These are phyloP conservation scores for Gymnarchus niloticus DNA, from an alignment of 2,113 vertebrate genomes.

Conservation along the genomic window DNA sequence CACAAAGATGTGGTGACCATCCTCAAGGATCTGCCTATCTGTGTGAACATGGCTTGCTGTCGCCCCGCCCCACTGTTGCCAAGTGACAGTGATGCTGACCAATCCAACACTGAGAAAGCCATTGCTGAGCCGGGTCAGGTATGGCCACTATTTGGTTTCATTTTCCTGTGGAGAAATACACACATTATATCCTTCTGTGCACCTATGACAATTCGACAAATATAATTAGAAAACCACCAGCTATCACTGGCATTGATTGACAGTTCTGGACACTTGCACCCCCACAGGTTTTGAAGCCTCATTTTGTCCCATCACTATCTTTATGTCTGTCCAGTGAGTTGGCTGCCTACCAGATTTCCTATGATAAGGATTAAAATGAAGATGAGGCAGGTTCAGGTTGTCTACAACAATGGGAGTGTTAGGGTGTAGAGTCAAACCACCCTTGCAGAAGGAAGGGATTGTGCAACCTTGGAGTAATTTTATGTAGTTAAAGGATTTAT, in stretches of 20 bases:
- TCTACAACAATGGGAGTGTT: neutral
- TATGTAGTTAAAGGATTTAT: neutral
- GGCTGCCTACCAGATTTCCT: slow-evolving; percentile 31
- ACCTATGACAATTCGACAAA: neutral
- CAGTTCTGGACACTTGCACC: too few species aligned
- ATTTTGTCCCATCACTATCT: neutral
- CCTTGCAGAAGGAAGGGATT: neutral
- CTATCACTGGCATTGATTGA: neutral
- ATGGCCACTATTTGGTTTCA: neutral
- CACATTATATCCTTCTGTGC: neutral
- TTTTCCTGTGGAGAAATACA: neutral
- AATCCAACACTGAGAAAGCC: slow-evolving; percentile 47
- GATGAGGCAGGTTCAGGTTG: slow-evolving; percentile 20
- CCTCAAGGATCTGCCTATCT: slow-evolving; percentile 85
- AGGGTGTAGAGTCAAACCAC: neutral
- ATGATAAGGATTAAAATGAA: slow-evolving; percentile 34
- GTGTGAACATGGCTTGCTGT: slow-evolving; percentile 84
- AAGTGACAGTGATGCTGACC: slow-evolving; percentile 51
- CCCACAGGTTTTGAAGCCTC: too few species aligned
- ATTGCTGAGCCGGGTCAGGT: slow-evolving; percentile 43
- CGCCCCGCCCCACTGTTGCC: slow-evolving; percentile 61
- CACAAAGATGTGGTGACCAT: slow-evolving; percentile 89
- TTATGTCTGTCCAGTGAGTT: slow-evolving; percentile 34
- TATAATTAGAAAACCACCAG: neutral
- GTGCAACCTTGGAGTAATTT: neutral